Base-by-base conservation (phyloP, 2,888 invertebrate species). In the Fragum sueziense region DNA sequence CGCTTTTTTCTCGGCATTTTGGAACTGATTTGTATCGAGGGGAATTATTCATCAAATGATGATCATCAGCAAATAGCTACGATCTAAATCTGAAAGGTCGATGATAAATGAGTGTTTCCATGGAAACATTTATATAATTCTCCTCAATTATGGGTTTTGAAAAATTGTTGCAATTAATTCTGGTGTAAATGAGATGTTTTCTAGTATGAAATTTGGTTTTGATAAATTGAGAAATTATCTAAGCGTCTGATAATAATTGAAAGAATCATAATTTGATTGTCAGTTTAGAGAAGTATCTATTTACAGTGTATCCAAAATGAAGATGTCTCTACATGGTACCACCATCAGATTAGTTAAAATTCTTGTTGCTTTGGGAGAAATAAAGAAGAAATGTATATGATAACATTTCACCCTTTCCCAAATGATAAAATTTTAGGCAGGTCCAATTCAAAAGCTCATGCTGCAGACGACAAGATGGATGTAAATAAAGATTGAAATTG, bases 61-160 rank as follows among this genome's bases (percentile, higher is more conserved):
- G 57, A 57, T 57, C 57, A 57, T 57, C 57, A 57, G 57, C 7
- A 57, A 27, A 61, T 61, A 25, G 61, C 27, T 61, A 47, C 47
- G 11, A 57, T 57, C 57, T 27, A 27, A 57, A 7, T 57, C 57
- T 57, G 57, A 57, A 47, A 47, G 14, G 47, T 47, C 17, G 7
- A 47, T 47, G 47, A 47, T 47, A 47, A 47, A 47, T 47, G 47
- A 47, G 47, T 20, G 47, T 47, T 47, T 14, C 47, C n/a, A 47
- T 47, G 47, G 47, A 4, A 47, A 47, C 47, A 47, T 47, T 47
- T 47, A 47, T 47, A 47, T 47, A 47, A 47, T 47, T 47, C 47
- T 47, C 47, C 17, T 47, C 47, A 47, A 47, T 47, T 47, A 47
- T 47, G 47, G 3, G 47, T 47, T 47, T 47, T 47, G 47, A 47